Evolutionary conservation across 2,797 vertebrate genomes (phyloP).

Genomic region (Fratercula arctica): DNA sequence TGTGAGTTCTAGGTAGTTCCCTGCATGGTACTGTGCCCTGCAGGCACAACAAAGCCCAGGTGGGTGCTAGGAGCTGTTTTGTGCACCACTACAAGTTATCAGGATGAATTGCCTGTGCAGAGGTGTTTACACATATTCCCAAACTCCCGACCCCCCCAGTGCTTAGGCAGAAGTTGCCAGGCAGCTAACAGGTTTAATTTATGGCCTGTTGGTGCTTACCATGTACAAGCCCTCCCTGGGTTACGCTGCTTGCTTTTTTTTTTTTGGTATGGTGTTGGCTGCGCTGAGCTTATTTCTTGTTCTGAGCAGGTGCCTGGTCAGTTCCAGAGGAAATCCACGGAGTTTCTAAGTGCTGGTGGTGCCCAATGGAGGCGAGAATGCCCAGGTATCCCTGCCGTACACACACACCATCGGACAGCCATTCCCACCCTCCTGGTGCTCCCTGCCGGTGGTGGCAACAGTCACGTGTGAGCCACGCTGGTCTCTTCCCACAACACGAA

Average conservation of each 20-base stretch:
- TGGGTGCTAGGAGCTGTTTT: background rate
- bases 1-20: background rate
- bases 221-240: background rate
- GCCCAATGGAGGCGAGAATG: background rate
- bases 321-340: background rate
- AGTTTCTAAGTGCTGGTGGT: background rate
- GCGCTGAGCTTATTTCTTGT: background rate
- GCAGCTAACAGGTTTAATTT: conserved; percentile 16
- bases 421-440: background rate
- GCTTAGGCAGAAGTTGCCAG: background rate
- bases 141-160: background rate
- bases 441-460: background rate
- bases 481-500: background rate
- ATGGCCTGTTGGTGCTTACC: background rate
- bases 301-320: background rate
- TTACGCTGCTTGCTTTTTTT: background rate
- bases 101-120: background rate
- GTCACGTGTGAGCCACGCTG: accelerated
- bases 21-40: background rate
- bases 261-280: background rate
- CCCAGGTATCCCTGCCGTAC: background rate
- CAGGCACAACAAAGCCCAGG: background rate
- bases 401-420: accelerated
- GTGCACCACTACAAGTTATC: background rate
- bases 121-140: background rate